Percentiles rank a stretch among this genome's conserved stretches.
phyloP scores from a whole-genome alignment of 2,888 invertebrate genomes.

The Drosophila mimica region DNA sequence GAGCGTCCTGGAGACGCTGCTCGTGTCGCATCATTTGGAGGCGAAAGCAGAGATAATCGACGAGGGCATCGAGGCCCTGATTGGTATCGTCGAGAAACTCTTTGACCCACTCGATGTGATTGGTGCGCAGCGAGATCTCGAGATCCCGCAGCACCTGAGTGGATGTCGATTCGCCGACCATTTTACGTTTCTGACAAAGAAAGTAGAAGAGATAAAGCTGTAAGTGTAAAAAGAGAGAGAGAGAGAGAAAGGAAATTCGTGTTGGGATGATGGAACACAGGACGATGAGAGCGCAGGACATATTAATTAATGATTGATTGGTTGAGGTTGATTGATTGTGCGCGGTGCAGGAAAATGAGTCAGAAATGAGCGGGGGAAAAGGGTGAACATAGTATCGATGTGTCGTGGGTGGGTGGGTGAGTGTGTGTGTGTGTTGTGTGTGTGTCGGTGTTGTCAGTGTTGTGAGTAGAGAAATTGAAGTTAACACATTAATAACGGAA shows the following conservation, averaged over 20 bases:
- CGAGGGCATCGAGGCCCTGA: slow-evolving; percentile 97
- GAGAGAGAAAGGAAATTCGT: slow-evolving; percentile 23
- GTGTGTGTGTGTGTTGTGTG: slow-evolving; percentile 43
- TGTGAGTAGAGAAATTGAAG: slow-evolving; percentile 79
- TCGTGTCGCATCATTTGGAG: slow-evolving; percentile 97
- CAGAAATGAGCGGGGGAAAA: slow-evolving; percentile 18
- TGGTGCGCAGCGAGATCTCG: slow-evolving; percentile 99
- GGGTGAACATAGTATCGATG: slow-evolving; percentile 26
- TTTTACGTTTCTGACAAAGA: slow-evolving; percentile 96
- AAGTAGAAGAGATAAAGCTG: slow-evolving; percentile 85
- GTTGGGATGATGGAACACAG: slow-evolving; percentile 31
- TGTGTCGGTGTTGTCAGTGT: slow-evolving; percentile 67
- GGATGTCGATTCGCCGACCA: slow-evolving; percentile 98
- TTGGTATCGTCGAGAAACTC: slow-evolving; percentile 98
- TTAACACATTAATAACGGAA: slow-evolving; percentile 77
- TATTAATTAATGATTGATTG: slow-evolving; percentile 30
- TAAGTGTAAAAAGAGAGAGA: slow-evolving; percentile 78
- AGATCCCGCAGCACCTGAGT: slow-evolving; percentile 99
- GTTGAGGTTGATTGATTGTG: slow-evolving; percentile 24
- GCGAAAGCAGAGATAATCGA: slow-evolving; percentile 98
- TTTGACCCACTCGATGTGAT: slow-evolving; percentile 99
- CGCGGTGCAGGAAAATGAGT: slow-evolving; percentile 41
- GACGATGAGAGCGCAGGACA: slow-evolving; percentile 35
- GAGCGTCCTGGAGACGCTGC: slow-evolving; percentile 91
- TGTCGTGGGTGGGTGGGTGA: slow-evolving; percentile 4